phyloP scores from a whole-genome alignment of 2,113 vertebrate species.

The Lampris incognitus region DNA sequence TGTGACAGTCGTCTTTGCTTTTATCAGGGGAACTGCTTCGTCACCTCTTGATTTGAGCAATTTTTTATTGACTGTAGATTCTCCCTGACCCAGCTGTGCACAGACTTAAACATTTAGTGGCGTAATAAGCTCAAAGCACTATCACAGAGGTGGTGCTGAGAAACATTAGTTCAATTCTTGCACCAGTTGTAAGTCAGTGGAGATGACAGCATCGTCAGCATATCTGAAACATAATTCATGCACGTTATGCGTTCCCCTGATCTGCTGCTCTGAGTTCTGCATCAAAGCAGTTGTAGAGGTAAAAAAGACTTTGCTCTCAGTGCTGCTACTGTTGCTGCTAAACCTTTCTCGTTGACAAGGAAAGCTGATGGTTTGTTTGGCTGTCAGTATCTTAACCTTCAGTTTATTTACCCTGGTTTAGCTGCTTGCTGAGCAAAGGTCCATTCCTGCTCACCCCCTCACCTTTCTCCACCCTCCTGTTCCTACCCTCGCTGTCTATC shows the following conservation, averaged over 20 bases:
- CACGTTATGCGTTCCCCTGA: slow-evolving; percentile 35
- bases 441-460: no score
- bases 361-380: no score
- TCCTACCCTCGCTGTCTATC: neutral
- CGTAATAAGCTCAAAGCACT: neutral
- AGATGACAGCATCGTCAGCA: slow-evolving; percentile 52
- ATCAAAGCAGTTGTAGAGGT: slow-evolving; percentile 69
- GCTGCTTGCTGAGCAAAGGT: no score
- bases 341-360: slow-evolving; percentile 5
- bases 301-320: slow-evolving; percentile 50
- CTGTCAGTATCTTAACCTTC: no score
- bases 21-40: no score
- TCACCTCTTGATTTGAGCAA: no score
- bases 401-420: no score
- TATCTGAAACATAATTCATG: slow-evolving; percentile 48
- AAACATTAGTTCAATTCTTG: slow-evolving; percentile 46
- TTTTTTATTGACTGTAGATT: neutral
- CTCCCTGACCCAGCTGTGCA: neutral
- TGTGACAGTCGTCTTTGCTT: no score
- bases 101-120: neutral
- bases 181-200: neutral
- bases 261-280: slow-evolving; percentile 63
- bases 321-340: slow-evolving; percentile 26
- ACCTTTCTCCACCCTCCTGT: neutral
- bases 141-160: neutral